Evolutionary conservation across 2,888 invertebrate genomes (phyloP).

Genomic region (Drosophila kambysellisi): DNA sequence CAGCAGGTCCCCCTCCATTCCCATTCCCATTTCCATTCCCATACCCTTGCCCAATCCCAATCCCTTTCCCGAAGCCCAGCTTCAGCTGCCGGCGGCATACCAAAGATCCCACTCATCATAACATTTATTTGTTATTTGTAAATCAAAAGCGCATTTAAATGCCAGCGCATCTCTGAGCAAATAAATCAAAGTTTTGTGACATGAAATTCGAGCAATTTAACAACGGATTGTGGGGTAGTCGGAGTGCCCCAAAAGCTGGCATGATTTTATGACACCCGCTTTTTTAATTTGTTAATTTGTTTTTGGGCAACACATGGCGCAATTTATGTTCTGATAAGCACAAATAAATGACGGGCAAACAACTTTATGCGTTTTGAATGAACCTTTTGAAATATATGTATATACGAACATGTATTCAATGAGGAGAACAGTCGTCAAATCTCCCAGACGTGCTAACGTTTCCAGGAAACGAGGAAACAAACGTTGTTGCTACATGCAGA

Average conservation of each 20-base stretch:
- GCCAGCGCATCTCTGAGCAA: constrained; percentile 57
- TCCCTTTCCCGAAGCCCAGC: constrained; percentile 15
- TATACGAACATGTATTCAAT: background rate
- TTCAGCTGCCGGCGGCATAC: constrained; percentile 76
- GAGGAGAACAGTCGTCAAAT: constrained; percentile 4
- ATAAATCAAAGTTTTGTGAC: constrained; percentile 77
- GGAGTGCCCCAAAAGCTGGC: constrained; percentile 23
- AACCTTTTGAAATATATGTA: constrained; percentile 20
- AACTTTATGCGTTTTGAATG: constrained; percentile 67
- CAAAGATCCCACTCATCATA: constrained; percentile 80
- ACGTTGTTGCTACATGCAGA: constrained; percentile 21
- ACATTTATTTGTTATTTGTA: constrained; percentile 81
- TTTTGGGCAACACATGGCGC: constrained; percentile 70
- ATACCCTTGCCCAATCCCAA: constrained; percentile 10
- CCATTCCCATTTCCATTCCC: constrained; percentile 14
- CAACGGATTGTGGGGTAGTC: constrained; percentile 4
- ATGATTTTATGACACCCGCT: constrained; percentile 76
- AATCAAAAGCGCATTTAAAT: constrained; percentile 79
- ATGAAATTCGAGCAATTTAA: constrained; percentile 76
- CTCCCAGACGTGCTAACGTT: constrained; percentile 32
- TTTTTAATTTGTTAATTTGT: constrained; percentile 80
- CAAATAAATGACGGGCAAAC: constrained; percentile 54
- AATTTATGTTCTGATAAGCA: constrained; percentile 62
- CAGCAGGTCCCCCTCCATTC: constrained; percentile 29
- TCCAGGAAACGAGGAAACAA: constrained; percentile 60